Evolutionary conservation across 2,888 invertebrate species (phyloP).

Genomic region (Frankliniella fusca): DNA sequence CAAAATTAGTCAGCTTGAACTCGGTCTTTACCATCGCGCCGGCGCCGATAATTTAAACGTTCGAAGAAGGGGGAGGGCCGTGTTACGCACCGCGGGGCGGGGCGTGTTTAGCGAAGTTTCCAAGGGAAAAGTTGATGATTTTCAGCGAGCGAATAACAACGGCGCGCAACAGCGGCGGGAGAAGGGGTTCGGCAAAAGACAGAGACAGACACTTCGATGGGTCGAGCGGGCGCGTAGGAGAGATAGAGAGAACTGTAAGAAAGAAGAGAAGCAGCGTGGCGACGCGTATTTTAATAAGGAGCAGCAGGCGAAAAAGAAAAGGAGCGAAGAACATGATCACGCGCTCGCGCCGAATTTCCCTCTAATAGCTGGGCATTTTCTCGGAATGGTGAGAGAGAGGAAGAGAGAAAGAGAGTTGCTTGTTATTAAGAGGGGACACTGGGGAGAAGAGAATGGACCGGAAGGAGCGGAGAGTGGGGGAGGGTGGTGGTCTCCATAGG

Average conservation of each 20-base stretch:
- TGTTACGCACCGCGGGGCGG: background rate
- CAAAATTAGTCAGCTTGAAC: background rate
- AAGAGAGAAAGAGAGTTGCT: background rate
- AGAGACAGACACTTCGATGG: background rate
- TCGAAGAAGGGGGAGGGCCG: background rate
- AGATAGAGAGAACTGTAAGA: background rate
- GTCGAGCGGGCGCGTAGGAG: background rate
- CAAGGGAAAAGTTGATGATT: conserved; percentile 13
- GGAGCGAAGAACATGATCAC: background rate
- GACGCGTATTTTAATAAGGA: conserved; percentile 6
- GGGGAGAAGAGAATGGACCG: background rate
- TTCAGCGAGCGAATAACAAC: conserved; percentile 24
- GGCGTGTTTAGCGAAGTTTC: conserved; percentile 18
- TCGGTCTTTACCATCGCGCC: background rate
- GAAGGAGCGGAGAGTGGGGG: background rate
- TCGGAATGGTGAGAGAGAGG: background rate
- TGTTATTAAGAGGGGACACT: background rate
- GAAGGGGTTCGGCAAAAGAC: background rate
- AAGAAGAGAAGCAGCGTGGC: background rate
- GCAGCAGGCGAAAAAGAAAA: background rate
- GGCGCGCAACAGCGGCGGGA: background rate
- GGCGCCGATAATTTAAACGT: background rate
- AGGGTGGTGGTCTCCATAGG: background rate
- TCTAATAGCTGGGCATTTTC: background rate
- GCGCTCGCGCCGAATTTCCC: background rate